These are phyloP conservation scores for Julus scanicus DNA, from an alignment of 2,888 invertebrate species.

Conservation along the genomic window DNA sequence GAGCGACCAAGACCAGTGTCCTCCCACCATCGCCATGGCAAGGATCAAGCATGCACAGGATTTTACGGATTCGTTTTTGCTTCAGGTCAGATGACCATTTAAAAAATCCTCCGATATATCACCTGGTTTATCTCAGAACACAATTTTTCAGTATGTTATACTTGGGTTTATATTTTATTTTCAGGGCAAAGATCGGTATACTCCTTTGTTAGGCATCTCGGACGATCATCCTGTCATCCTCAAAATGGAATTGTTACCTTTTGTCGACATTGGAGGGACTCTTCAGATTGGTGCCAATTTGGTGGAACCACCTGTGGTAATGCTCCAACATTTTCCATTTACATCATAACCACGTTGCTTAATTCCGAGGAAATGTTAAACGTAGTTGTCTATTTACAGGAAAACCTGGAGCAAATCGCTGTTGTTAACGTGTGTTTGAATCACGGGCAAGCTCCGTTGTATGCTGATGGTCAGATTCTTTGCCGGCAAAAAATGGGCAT, in stretches of 20 bases:
- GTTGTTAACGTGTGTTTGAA: slow-evolving; percentile 65
- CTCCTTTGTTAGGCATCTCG: slow-evolving; percentile 67
- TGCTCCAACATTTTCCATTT: neutral
- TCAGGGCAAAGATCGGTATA: slow-evolving; percentile 68
- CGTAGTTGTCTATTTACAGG: slow-evolving; percentile 32
- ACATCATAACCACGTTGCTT: neutral
- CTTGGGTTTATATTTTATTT: neutral
- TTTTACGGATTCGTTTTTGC: slow-evolving; percentile 68
- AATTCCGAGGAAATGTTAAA: neutral
- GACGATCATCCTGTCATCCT: slow-evolving; percentile 66
- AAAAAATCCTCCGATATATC: too few relatives aligned
- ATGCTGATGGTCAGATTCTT: slow-evolving; percentile 45
- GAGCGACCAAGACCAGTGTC: slow-evolving; percentile 57
- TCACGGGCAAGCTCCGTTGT: slow-evolving; percentile 60
- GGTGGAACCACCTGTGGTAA: slow-evolving; percentile 63
- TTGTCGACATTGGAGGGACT: slow-evolving; percentile 69
- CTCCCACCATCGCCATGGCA: slow-evolving; percentile 59
- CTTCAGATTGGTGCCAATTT: slow-evolving; percentile 67
- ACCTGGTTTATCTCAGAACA: too few relatives aligned
- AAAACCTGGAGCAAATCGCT: slow-evolving; percentile 60
- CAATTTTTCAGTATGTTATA: neutral
- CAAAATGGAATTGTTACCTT: slow-evolving; percentile 67
- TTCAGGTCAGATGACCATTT: slow-evolving; percentile 64
- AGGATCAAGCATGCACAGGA: slow-evolving; percentile 66
- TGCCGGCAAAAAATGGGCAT: slow-evolving; percentile 49